Evolutionary conservation across 2,797 vertebrate genomes (phyloP), one percentile per base, ranked within the genome.

Genomic region (Morus bassanus): DNA sequence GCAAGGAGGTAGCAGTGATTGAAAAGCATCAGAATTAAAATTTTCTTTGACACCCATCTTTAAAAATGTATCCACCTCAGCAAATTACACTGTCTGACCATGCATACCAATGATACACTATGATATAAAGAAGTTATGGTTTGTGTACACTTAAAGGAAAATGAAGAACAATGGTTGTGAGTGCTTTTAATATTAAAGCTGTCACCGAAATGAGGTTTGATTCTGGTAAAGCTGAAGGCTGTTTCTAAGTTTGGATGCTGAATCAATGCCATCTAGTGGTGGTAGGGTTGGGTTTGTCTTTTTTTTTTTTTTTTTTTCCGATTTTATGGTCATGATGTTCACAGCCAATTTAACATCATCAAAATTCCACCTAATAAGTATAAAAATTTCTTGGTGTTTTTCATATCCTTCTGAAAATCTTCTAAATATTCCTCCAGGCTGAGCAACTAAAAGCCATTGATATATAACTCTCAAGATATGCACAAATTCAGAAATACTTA

Each of bases 241-340:
- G 7, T 88, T 48, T 88, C 74, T 43, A 73, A 37, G 61, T 83
- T 85, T 96, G 86, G 87, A 94, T 96, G 97, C 98, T 95, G 54
- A 96, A 82, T 97, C 84, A 96, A 87, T 96, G 98, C 97, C 98
- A 98, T 94, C 98, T 98, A 98, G 98, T 96, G 98, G 98, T 83
- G 14, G 18, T 45, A 85, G 19, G 9, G 7, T 54, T 23, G 19
- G 7, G 7, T 54, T 48, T 51, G 9, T 0, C 50, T 76, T 41
- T 21, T 4, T n/a, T 27, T 23, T 4, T 41, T 37, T 27, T 27
- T 25, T 5, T 31, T n/a, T 64, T 15, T 1, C 2, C 7, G 6
- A 3, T 50, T 73, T 56, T 73, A 61, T 41, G 31, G 35, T 39
- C 53, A 31, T 88, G 39, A 89, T 75, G 21, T 65, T 74, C 53